Evolutionary conservation across 53 echinoderm and acorn worm genomes (phyloP), one percentile per base, ranked within the genome.

Genomic region (Echinometra lucunter): DNA sequence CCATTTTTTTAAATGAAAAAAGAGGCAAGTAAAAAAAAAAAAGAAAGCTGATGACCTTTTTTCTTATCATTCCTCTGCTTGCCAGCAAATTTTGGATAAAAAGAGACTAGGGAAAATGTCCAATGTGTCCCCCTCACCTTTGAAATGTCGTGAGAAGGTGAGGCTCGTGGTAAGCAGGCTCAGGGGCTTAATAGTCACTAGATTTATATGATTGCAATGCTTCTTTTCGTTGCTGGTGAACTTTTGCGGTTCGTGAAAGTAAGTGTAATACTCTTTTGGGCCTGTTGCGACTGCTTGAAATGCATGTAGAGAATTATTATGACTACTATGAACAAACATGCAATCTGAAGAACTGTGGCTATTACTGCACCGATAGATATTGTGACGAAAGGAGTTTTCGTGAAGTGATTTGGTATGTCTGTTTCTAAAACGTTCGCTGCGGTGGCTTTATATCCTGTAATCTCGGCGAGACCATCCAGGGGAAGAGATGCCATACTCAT

Each of bases 161-260:
- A 7, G 85, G 53, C 49, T 85, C 85, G 1, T 42, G 28, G 47
- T 85, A 85, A n/a, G 47, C 30, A 27, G 85, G 85, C n/a, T 85
- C 53, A 9, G 25, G 18, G n/a, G 16, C 1, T 16, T 7, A 13
- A 45, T 11, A 6, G 6, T 47, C 85, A n/a, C 47, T 19, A 49
- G 2, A 85, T 10, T 53, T 47, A 15, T 5, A 85, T 13, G 28
- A 7, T 49, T 45, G 47, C 85, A 47, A 10, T 6, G 34, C 9
- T 28, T 25, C 44, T 6, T 47, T 47, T 16, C n/a, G 45, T 15
- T 49, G 15, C 30, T 49, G 25, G 53, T 37, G 21, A 85, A 47
- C 28, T 85, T 85, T 10, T 85, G 85, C 1, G 49, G 53, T 85
- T 85, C 85, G n/a, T 85, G 85, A 27, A 85, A 15, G 49, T 85